Evolutionary conservation across 1,140 invertebrate genomes (phyloP).

Genomic region (Cherax destructor): DNA sequence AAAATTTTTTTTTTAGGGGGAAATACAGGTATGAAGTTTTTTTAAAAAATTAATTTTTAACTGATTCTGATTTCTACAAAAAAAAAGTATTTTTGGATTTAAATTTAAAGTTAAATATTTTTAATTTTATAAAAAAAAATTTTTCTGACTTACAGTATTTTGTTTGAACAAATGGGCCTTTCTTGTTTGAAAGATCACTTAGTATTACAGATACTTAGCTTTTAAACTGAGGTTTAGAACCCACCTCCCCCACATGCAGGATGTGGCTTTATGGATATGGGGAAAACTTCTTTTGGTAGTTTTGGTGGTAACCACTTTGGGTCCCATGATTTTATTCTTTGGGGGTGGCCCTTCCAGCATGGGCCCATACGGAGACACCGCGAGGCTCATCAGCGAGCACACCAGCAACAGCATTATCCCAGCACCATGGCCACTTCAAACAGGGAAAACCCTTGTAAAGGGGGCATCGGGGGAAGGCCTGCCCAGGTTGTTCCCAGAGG

Average conservation of each 20-base stretch:
- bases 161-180: too few species aligned
- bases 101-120: too few species aligned
- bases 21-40: too few species aligned
- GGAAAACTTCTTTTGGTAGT: conserved; percentile 64
- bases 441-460: not conserved
- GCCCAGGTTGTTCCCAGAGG: conserved; percentile 41
- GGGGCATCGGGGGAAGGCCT: conserved; percentile 24
- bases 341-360: conserved; percentile 67
- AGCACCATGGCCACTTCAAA: not conserved
- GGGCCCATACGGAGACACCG: conserved; percentile 56
- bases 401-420: not conserved
- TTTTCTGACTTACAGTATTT: too few species aligned
- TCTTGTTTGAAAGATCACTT: too few species aligned
- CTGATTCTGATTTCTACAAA: too few species aligned
- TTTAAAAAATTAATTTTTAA: too few species aligned
- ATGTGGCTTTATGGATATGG: conserved; percentile 60
- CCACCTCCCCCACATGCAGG: conserved; percentile 50
- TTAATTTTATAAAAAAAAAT: too few species aligned
- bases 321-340: conserved; percentile 64
- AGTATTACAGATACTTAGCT: too few species aligned
- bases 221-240: not conserved
- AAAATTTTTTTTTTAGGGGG: too few species aligned
- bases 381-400: not conserved
- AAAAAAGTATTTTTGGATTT: too few species aligned
- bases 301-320: conserved; percentile 55